These are phyloP conservation scores for Cyaniris semiargus DNA, from an alignment of 2,888 invertebrate genomes.

Conservation along the genomic window DNA sequence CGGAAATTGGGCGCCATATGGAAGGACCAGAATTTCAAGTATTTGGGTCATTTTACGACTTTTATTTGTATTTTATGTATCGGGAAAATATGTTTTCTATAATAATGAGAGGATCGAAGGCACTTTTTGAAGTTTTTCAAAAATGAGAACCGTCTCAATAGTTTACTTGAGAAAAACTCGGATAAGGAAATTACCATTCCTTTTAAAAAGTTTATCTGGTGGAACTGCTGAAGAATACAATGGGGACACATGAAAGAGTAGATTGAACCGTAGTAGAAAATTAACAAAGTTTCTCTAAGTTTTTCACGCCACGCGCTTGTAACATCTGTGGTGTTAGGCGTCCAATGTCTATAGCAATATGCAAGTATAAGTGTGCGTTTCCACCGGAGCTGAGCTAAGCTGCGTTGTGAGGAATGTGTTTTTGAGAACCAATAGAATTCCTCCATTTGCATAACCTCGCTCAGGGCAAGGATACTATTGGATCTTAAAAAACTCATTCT, in stretches of 20 bases:
- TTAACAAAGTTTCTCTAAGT: not conserved
- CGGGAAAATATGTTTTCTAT: slow-evolving; percentile 1
- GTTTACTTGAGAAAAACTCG: not conserved
- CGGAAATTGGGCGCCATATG: slow-evolving; percentile 55
- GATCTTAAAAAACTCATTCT: too few relatives aligned
- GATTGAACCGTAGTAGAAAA: not conserved
- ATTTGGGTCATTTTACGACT: slow-evolving; percentile 35
- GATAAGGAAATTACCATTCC: slow-evolving; percentile 17
- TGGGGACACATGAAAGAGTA: not conserved
- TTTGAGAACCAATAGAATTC: too few relatives aligned
- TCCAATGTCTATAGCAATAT: not conserved
- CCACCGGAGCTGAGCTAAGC: too few relatives aligned
- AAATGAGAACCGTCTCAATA: not conserved
- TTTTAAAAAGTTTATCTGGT: not conserved
- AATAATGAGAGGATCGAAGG: not conserved
- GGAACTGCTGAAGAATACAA: not conserved
- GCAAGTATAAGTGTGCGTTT: too few relatives aligned
- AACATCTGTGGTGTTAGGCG: not conserved
- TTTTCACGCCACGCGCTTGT: not conserved
- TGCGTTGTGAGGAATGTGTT: too few relatives aligned
- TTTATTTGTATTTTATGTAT: slow-evolving; percentile 25
- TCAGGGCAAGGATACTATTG: too few relatives aligned
- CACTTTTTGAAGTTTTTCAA: not conserved
- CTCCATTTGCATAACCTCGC: too few relatives aligned
- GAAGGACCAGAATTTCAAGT: slow-evolving; percentile 43